Conservation (phyloP, 2,888 invertebrate species). For the Ptychoptera contaminata region DNA sequence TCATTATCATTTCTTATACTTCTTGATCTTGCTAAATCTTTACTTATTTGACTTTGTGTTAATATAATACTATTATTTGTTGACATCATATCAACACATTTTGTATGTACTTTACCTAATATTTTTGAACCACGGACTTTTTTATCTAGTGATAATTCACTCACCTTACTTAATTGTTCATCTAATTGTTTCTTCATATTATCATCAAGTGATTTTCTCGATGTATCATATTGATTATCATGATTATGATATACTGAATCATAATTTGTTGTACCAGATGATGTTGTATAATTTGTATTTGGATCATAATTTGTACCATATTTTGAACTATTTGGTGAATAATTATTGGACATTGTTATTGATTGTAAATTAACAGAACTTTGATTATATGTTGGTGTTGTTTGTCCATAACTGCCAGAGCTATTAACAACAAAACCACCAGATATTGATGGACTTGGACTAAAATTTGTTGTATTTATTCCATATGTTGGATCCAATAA, state of each 20-base stretch:
- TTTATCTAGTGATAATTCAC: constrained; percentile 11
- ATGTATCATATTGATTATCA: constrained; percentile 6
- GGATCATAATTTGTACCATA: constrained; percentile 11
- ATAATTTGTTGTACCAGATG: constrained; percentile 5
- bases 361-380: constrained; percentile 12
- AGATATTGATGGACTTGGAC: constrained; percentile 7
- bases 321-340: constrained; percentile 13
- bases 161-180: constrained; percentile 15
- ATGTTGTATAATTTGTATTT: constrained; percentile 10
- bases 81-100: not conserved
- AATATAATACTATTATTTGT: constrained; percentile 8
- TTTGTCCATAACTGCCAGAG: constrained; percentile 9
- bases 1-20: constrained; percentile 11
- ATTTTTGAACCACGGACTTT: constrained; percentile 8
- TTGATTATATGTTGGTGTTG: constrained; percentile 10
- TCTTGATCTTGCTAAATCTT: constrained; percentile 11
- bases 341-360: constrained; percentile 10
- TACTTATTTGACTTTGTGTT: constrained; percentile 11
- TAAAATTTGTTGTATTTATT: constrained; percentile 8
- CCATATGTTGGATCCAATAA: constrained; percentile 10
- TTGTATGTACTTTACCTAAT: constrained; percentile 1
- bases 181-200: constrained; percentile 14
- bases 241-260: constrained; percentile 9
- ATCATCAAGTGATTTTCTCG: constrained; percentile 12
- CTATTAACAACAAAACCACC: constrained; percentile 7